A percentile compares a stretch with the other conserved stretches of the same genome.
Conservation (phyloP, 2,888 invertebrate species). For the Limnephilus lunatus region DNA sequence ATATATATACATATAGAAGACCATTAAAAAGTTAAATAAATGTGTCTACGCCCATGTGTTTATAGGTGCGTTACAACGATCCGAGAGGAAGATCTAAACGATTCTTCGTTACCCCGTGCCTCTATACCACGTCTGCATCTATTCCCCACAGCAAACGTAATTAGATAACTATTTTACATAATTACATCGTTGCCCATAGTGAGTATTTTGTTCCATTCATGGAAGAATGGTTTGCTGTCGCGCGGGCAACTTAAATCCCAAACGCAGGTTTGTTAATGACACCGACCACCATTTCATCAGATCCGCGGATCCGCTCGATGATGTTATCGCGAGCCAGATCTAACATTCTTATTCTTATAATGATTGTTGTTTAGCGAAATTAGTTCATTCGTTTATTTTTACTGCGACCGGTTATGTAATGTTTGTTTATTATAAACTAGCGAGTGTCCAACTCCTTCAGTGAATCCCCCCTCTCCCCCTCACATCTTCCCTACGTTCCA, state of each 20-base stretch:
- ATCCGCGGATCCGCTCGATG: neutral
- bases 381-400: neutral
- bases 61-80: neutral
- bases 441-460: too few relatives aligned
- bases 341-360: neutral
- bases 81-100: neutral
- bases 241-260: neutral
- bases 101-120: constrained; percentile 4
- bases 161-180: constrained; percentile 35
- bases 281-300: neutral
- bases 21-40: too few relatives aligned
- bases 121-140: neutral
- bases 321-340: neutral
- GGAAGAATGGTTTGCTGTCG: constrained; percentile 19
- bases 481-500: too few relatives aligned
- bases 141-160: neutral
- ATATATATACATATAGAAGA: too few relatives aligned
- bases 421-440: too few relatives aligned
- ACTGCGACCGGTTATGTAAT: neutral
- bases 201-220: constrained; percentile 43
- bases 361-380: neutral
- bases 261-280: constrained; percentile 13
- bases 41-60: neutral
- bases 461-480: too few relatives aligned
- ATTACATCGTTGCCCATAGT: constrained; percentile 30